These are phyloP conservation scores for Andrena hattorfiana DNA, from an alignment of 2,888 invertebrate genomes.

Conservation along the genomic window DNA sequence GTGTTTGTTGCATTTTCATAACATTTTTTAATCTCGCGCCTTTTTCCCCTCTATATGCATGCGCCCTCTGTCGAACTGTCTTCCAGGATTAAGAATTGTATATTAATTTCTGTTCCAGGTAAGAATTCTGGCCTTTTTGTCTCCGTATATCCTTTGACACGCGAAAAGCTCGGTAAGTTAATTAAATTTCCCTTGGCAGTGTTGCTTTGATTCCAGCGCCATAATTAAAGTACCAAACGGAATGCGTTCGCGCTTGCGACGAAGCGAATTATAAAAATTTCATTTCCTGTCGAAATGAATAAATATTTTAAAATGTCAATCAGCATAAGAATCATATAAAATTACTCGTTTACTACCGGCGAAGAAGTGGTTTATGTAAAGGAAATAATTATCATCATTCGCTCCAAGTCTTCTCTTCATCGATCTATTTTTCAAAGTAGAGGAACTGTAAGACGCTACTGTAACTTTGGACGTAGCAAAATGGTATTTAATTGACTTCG, in stretches of 20 bases:
- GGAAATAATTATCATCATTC: too few relatives aligned
- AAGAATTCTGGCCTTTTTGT: slow-evolving; percentile 70
- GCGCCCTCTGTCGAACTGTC: slow-evolving; percentile 1
- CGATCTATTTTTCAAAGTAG: neutral
- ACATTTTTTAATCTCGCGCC: too few relatives aligned
- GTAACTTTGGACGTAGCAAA: neutral
- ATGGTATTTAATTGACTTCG: neutral
- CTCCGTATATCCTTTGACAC: slow-evolving; percentile 56
- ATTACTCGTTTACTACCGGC: too few relatives aligned
- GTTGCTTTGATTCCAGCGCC: slow-evolving; percentile 26
- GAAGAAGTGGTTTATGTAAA: too few relatives aligned
- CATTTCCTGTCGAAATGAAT: neutral
- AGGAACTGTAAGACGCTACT: neutral
- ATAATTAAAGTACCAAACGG: slow-evolving; percentile 39
- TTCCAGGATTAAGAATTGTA: slow-evolving; percentile 27
- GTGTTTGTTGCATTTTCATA: too few relatives aligned
- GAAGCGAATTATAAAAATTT: neutral
- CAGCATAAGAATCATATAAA: too few relatives aligned
- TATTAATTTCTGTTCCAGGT: slow-evolving; percentile 78
- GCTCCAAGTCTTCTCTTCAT: too few relatives aligned
- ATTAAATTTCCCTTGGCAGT: slow-evolving; percentile 58
- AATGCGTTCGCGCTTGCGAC: neutral
- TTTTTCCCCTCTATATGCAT: slow-evolving; percentile 29
- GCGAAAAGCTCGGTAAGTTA: slow-evolving; percentile 71
- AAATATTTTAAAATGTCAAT: slow-evolving; percentile 5